A percentile compares a stretch with the other conserved stretches of the same genome.
These are phyloP conservation scores for Strix aluco DNA, from an alignment of 2,113 vertebrate genomes.

Conservation along the genomic window DNA sequence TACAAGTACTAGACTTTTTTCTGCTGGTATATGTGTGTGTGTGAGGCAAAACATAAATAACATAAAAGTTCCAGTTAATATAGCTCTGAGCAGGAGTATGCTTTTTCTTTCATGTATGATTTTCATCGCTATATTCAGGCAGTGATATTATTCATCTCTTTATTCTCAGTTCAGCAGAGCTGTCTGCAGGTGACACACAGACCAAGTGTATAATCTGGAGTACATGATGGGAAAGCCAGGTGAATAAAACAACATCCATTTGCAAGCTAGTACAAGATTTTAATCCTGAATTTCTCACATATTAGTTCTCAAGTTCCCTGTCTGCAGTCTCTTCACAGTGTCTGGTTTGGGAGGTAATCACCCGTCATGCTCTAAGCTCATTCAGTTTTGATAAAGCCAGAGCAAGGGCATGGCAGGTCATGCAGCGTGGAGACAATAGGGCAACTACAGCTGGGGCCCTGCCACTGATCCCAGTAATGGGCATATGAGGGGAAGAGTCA, in stretches of 20 bases:
- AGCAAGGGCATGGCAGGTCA: not conserved
- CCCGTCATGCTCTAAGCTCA: not conserved
- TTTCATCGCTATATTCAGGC: not conserved
- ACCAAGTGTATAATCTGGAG: not conserved
- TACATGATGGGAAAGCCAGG: not conserved
- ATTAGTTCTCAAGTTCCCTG: not conserved
- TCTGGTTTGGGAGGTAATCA: not conserved
- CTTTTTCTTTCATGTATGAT: constrained; percentile 30
- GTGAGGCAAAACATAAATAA: constrained; percentile 61
- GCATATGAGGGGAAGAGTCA: not conserved
- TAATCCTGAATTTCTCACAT: not conserved
- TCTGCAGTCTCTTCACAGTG: not conserved
- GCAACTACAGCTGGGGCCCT: not conserved
- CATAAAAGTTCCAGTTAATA: constrained; percentile 37
- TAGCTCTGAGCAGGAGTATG: not conserved
- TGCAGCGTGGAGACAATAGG: not conserved
- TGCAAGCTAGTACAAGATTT: not conserved
- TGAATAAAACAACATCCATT: not conserved
- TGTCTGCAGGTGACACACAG: constrained; percentile 7
- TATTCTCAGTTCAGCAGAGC: constrained; percentile 40
- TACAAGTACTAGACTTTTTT: not conserved
- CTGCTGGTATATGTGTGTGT: not conserved
- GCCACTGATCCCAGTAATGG: not conserved
- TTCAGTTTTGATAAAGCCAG: not conserved
- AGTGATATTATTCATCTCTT: not conserved